Conservation (phyloP, 2,797 vertebrate genomes). For the Urocyon cinereoargenteus region DNA sequence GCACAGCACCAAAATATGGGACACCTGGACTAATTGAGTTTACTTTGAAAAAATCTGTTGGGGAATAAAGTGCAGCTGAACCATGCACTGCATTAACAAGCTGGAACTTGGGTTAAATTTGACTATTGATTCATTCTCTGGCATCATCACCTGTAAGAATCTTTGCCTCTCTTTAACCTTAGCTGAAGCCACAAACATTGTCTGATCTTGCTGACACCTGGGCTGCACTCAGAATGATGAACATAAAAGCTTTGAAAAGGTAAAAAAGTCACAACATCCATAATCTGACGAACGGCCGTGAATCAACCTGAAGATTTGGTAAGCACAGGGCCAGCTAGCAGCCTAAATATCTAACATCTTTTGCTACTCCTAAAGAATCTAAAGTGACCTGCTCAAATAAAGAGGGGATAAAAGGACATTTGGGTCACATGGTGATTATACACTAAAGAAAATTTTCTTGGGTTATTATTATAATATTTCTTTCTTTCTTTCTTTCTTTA, state of each 20-base stretch:
- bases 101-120: slow-evolving; percentile 74
- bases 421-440: neutral
- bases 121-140: slow-evolving; percentile 78
- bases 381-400: neutral
- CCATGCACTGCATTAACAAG: slow-evolving; percentile 61
- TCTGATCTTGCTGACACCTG: slow-evolving; percentile 80
- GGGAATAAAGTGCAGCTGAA: slow-evolving; percentile 31
- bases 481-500: no score
- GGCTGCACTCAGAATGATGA: slow-evolving; percentile 30
- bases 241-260: slow-evolving; percentile 18
- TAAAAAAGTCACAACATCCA: slow-evolving; percentile 9
- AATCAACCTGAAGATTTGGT: neutral
- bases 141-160: slow-evolving; percentile 45
- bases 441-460: neutral
- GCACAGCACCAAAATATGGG: neutral
- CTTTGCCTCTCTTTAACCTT: slow-evolving; percentile 81
- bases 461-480: neutral
- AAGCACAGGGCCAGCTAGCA: neutral
- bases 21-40: neutral
- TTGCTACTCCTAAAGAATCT: neutral
- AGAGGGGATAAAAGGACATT: neutral
- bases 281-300: neutral
- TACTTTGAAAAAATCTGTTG: neutral
- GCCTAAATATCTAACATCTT: neutral
- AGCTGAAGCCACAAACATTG: slow-evolving; percentile 78